phyloP scores from a whole-genome alignment of 2,797 vertebrate species.

The Argyrosomus regius region DNA sequence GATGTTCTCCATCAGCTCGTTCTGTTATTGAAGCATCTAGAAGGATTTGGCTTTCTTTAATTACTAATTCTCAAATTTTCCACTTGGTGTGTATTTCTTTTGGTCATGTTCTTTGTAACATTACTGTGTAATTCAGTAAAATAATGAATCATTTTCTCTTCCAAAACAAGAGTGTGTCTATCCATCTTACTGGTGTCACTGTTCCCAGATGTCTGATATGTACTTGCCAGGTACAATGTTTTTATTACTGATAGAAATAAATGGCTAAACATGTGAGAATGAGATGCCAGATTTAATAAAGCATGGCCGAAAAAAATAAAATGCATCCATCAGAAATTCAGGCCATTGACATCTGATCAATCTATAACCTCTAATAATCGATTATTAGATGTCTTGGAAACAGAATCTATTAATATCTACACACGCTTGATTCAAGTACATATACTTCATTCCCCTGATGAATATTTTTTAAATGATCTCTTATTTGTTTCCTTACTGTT shows the following conservation, averaged over 20 bases:
- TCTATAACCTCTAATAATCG: background rate
- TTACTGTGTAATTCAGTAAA: too few species aligned
- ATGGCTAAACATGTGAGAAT: background rate
- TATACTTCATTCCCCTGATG: too few species aligned
- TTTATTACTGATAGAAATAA: background rate
- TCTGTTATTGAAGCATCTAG: too few species aligned
- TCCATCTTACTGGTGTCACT: background rate
- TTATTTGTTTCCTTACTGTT: too few species aligned
- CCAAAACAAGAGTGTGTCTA: background rate
- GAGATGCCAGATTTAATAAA: background rate
- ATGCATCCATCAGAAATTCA: background rate
- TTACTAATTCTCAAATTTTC: too few species aligned
- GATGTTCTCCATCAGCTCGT: too few species aligned
- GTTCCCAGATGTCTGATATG: background rate
- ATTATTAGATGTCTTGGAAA: background rate
- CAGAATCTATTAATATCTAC: background rate
- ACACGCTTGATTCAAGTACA: too few species aligned
- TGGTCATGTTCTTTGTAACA: too few species aligned
- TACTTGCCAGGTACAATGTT: background rate
- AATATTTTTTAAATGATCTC: too few species aligned
- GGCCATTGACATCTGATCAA: background rate
- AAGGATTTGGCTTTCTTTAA: too few species aligned
- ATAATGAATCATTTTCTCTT: background rate
- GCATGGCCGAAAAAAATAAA: background rate
- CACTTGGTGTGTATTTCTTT: too few species aligned